These are phyloP conservation scores for Sitodiplosis mosellana DNA, from an alignment of 1,140 invertebrate species.

Conservation along the genomic window DNA sequence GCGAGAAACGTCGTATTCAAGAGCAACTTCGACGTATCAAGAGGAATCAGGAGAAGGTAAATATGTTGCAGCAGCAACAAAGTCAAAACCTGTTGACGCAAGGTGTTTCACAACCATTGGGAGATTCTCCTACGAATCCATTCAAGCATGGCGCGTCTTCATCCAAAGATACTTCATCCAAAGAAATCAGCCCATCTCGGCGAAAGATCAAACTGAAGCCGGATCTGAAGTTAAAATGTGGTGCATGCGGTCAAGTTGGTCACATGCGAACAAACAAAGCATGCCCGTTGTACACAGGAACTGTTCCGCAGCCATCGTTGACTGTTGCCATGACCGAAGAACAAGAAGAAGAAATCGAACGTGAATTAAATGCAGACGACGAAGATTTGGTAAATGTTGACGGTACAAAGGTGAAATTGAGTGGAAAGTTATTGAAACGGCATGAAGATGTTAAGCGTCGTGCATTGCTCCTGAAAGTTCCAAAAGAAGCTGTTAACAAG, in stretches of 20 bases:
- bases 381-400: conserved; percentile 83
- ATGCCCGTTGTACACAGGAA: conserved; percentile 77
- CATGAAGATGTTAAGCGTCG: conserved; percentile 57
- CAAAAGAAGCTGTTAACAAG: conserved; percentile 53
- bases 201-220: conserved; percentile 75
- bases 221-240: conserved; percentile 84
- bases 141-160: conserved; percentile 6
- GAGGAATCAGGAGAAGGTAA: conserved; percentile 75
- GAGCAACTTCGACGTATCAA: conserved; percentile 89
- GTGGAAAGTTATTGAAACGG: conserved; percentile 63
- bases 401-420: conserved; percentile 72
- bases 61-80: conserved; percentile 26
- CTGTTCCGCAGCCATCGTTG: conserved; percentile 37
- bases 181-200: conserved; percentile 43
- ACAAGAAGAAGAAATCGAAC: conserved; percentile 65
- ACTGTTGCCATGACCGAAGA: conserved; percentile 62
- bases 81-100: conserved; percentile 9
- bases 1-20: conserved; percentile 89
- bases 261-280: conserved; percentile 88
- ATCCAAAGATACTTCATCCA: conserved; percentile 12
- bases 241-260: conserved; percentile 73
- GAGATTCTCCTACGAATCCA: conserved; percentile 19
- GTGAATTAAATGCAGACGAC: conserved; percentile 55
- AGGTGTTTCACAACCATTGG: conserved; percentile 18
- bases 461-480: conserved; percentile 65